Base-by-base conservation (phyloP, 1,140 invertebrate species). In the Aphidius ervi region DNA sequence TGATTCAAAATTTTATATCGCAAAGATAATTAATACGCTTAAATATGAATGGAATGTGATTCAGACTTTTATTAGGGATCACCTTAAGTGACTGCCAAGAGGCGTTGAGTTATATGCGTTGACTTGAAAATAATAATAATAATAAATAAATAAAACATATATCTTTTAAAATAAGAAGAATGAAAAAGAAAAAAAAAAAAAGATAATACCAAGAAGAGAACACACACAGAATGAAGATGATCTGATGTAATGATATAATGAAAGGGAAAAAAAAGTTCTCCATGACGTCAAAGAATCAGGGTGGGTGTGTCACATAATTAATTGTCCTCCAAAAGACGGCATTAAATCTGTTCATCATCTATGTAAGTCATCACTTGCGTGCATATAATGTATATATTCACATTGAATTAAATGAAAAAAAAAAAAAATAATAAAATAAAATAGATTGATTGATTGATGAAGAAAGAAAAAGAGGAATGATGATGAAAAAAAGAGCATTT, bases 271-370 rank as follows among this genome's bases (percentile, higher is more conserved):
- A 23, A n/a, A 41, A 41, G 43, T 16, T 6, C 5, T 46, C 56
- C 37, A 47, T 57, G 56, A 57, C 42, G 56, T 57, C 56, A 54
- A 54, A 37, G 20, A 31, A 50, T 9, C 9, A 23, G 6, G 43
- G 46, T 57, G 56, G 56, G 43, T 47, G 43, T 47, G 43, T 46
- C 46, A 9, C 42, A 37, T 57, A 57, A 41, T 41, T 46, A 57
- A 57, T 57, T 23, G 9, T 23, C 37, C 8, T 43, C 40, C 10
- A 8, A 5, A 1, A 10, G 16, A 50, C 20, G 48, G 5, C 42
- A 43, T 10, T 43, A 7, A 43, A 43, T 43, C 42, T 43, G 42
- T 43, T 43, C 1, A 8, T 3, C 7, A 7, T 31, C 5, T 5
- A 31, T 31, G 20, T 50, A 6, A 31, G 9, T 31, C 20, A 31